Percentiles rank a stretch among this genome's conserved stretches.
phyloP scores from a whole-genome alignment of 2,888 invertebrate species.

The Apamea epomidion region DNA sequence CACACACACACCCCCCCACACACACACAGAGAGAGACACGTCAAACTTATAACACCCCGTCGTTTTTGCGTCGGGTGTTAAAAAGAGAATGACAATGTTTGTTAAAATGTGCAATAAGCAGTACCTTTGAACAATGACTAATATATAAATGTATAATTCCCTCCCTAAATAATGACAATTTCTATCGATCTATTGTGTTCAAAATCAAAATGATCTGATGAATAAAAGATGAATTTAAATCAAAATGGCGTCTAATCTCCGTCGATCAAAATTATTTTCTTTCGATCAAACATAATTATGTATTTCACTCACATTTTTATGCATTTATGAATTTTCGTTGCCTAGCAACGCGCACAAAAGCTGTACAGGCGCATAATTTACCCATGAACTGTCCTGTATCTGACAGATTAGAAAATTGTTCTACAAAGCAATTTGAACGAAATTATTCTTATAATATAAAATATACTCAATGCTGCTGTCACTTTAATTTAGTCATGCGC shows the following conservation, averaged over 20 bases:
- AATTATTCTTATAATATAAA: constrained; percentile 56
- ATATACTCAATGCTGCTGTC: constrained; percentile 45
- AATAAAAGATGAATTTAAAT: not conserved
- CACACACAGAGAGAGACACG: too few species aligned
- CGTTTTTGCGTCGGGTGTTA: too few species aligned
- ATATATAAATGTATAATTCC: not conserved
- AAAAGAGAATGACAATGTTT: too few species aligned
- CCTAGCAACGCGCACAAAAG: constrained; percentile 16
- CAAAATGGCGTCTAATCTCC: not conserved
- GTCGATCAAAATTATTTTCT: not conserved
- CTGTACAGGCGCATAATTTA: constrained; percentile 43
- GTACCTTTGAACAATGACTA: not conserved
- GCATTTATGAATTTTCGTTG: constrained; percentile 1
- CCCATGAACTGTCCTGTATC: constrained; percentile 49
- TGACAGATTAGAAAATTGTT: constrained; percentile 70
- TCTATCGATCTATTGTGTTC: not conserved
- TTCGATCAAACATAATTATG: not conserved
- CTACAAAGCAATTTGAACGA: constrained; percentile 58
- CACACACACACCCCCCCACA: too few species aligned
- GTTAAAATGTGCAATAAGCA: not conserved
- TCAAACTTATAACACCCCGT: too few species aligned
- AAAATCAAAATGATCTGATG: not conserved
- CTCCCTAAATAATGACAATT: not conserved
- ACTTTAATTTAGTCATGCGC: constrained; percentile 41
- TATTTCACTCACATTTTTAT: not conserved